phyloP scores from a whole-genome alignment of 2,113 vertebrate species.

The Nipponia nippon region DNA sequence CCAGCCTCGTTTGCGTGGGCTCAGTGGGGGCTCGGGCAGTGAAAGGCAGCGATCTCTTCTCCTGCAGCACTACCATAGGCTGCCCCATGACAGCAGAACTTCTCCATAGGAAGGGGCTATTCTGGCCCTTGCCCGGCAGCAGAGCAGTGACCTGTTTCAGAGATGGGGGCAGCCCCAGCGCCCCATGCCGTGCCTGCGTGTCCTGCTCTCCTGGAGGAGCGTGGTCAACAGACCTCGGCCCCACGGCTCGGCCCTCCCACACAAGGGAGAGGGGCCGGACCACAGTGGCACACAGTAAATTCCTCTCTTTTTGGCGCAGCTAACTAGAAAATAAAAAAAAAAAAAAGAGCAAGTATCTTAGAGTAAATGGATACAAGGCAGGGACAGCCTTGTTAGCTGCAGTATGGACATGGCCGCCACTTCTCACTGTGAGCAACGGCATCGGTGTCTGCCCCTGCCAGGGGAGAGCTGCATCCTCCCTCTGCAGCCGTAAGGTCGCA shows the following conservation, averaged over 20 bases:
- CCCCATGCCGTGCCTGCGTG: rapidly evolving
- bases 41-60: background rate
- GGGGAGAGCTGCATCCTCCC: background rate
- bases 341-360: background rate
- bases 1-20: background rate
- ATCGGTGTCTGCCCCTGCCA: background rate
- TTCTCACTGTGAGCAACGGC: background rate
- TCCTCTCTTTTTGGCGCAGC: background rate
- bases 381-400: background rate
- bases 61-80: rapidly evolving
- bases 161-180: background rate
- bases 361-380: background rate
- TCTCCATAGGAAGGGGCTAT: background rate
- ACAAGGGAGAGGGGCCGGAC: rapidly evolving
- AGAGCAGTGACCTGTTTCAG: background rate
- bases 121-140: background rate
- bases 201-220: background rate
- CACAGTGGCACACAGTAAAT: rapidly evolving
- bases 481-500: rapidly evolving
- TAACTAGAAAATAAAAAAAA: background rate
- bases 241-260: background rate
- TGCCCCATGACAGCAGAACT: background rate
- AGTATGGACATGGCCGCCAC: rapidly evolving
- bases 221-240: rapidly evolving
- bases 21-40: background rate